Conservation (phyloP, 2,888 invertebrate species). For the Plagodis dolabraria region DNA sequence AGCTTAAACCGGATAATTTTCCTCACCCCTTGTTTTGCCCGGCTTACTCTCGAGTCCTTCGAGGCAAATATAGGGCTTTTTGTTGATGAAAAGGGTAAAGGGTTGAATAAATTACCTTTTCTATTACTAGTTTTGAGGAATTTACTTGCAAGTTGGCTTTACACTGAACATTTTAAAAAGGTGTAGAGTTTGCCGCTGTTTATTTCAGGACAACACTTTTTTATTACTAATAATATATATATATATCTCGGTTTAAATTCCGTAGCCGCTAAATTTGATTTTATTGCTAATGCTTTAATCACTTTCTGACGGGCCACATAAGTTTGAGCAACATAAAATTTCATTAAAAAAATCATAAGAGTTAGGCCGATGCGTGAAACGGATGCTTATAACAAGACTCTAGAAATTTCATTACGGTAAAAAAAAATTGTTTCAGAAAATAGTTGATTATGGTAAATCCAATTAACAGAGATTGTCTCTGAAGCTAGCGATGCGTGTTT, state of each 20-base stretch:
- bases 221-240: no score
- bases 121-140: slow-evolving; percentile 29
- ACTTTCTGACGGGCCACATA: no score
- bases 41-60: slow-evolving; percentile 41
- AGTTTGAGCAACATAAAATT: no score
- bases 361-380: no score
- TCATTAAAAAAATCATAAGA: no score
- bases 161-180: slow-evolving; percentile 6
- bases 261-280: no score
- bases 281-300: no score
- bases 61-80: slow-evolving; percentile 39
- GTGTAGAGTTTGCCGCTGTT: no score
- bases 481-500: slow-evolving; percentile 58
- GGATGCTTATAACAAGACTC: background rate
- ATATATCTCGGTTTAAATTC: no score
- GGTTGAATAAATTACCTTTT: slow-evolving; percentile 41
- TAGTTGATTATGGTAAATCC: slow-evolving; percentile 40
- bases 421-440: slow-evolving; percentile 28
- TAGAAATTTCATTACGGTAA: background rate
- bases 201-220: no score
- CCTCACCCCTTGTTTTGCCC: slow-evolving; percentile 50
- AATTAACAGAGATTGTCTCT: slow-evolving; percentile 55
- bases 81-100: slow-evolving; percentile 52
- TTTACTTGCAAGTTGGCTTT: slow-evolving; percentile 12
- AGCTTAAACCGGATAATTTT: slow-evolving; percentile 55